phyloP scores from a whole-genome alignment of 2,888 invertebrate genomes.

The Himalopsyche kuldschensis region DNA sequence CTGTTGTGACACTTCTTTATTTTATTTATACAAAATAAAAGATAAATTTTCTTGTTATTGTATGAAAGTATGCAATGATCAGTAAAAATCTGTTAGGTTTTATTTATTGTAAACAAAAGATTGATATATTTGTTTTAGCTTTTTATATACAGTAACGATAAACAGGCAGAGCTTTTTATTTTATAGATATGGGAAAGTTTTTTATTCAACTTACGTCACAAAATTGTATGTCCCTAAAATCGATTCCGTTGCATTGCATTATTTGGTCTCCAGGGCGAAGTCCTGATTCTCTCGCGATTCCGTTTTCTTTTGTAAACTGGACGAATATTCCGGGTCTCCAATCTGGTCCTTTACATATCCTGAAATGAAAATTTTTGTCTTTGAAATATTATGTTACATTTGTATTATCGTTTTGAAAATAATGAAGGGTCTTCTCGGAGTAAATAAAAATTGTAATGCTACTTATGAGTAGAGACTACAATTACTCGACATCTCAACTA shows the following conservation, averaged over 20 bases:
- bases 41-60: background rate
- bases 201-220: conserved; percentile 65
- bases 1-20: background rate
- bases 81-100: conserved; percentile 1
- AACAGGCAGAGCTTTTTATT: too few species aligned
- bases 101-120: too few species aligned
- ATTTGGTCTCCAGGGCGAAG: conserved; percentile 90
- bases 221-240: conserved; percentile 76
- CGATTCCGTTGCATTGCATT: conserved; percentile 82
- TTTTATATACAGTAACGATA: too few species aligned
- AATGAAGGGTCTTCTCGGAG: too few species aligned
- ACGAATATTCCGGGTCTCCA: conserved; percentile 88
- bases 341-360: conserved; percentile 82
- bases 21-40: too few species aligned
- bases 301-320: conserved; percentile 86
- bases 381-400: too few species aligned
- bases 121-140: too few species aligned
- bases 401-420: background rate
- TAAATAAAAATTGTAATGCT: too few species aligned
- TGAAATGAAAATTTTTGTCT: conserved; percentile 45
- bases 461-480: too few species aligned
- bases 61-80: background rate
- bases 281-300: conserved; percentile 86
- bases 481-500: too few species aligned
- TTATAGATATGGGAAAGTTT: too few species aligned